Percentiles rank a stretch among this genome's conserved stretches.
phyloP scores from a whole-genome alignment of 2,797 vertebrate genomes.

The Hephaestus fuliginosus region DNA sequence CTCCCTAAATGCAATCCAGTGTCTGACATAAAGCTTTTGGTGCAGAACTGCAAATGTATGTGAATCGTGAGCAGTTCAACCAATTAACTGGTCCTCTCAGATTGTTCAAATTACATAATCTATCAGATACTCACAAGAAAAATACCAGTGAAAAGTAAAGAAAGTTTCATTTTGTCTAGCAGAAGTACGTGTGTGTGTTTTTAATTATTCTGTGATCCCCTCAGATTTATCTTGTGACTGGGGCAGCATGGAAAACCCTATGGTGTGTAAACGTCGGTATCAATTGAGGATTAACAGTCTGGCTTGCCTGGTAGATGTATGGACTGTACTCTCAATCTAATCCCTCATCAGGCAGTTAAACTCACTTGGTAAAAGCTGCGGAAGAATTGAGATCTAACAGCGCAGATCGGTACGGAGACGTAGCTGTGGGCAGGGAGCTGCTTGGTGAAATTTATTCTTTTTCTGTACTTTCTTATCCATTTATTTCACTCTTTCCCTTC shows the following conservation, averaged over 20 bases:
- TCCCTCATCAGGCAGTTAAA: conserved; percentile 18
- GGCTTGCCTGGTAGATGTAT: conserved; percentile 7
- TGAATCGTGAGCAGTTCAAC: neutral
- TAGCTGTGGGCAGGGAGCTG: neutral
- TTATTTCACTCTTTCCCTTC: neutral
- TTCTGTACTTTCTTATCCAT: neutral
- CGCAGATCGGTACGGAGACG: neutral
- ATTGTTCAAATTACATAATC: neutral
- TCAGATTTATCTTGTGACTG: conserved; percentile 6
- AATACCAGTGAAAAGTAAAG: neutral
- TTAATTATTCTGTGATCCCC: conserved; percentile 7
- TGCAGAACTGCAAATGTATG: neutral
- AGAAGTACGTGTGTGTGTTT: neutral
- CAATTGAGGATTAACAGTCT: conserved; percentile 27
- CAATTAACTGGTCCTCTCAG: neutral
- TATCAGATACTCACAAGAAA: neutral
- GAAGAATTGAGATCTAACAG: neutral
- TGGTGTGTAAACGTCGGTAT: conserved; percentile 14
- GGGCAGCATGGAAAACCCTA: neutral
- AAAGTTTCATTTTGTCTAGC: neutral
- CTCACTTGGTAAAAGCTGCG: conserved; percentile 6
- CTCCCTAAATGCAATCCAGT: neutral
- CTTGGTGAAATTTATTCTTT: neutral
- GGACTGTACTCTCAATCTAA: conserved; percentile 7
- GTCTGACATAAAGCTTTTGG: neutral